Base-by-base conservation (phyloP, 2,113 vertebrate genomes). In the Petaurus breviceps region DNA sequence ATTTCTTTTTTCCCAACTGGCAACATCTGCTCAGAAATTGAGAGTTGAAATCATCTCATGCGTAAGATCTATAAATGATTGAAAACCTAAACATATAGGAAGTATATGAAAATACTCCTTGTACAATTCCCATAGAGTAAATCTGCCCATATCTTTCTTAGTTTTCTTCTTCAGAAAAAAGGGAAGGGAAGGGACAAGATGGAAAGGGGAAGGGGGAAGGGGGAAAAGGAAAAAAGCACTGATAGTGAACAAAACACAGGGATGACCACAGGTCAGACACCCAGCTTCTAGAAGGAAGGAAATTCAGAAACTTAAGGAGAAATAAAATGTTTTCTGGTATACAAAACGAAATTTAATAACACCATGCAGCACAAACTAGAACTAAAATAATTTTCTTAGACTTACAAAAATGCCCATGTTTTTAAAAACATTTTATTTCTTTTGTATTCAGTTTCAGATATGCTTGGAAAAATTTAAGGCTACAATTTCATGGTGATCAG, bases 21-120 rank as follows among this genome's bases (percentile, higher is more conserved):
- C 43, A 90, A 22, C n/a, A 94, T 92, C 31, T 95, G 89, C 90
- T 90, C 90, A 46, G n/a, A 57, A 93, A 68, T 49, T 89, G 49
- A 95, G 12, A 94, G 26, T 28, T 55, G 22, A 92, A 90, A 92
- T 77, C 5, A 93, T 31, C 22, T 57, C 22, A 24, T 16, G 43
- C 50, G 1, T 31, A 2, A 92, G 25, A 91, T 12, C 90, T 84
- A 0, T 89, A 92, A 92, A 51, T 91, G 26, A 94, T 9, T 84
- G 23, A 51, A 93, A 94, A 93, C 25, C n/a, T 19, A 94, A 89
- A 49, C 43, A 25, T 19, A 10, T 6, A 55, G 24, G 37, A 12
- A 53, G 8, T 4, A n/a, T 84, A 50, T 92, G 12, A 90, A 24
- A 55, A 92, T 93, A 92, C 24, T 50, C 37, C 50, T 49, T 26